Evolutionary conservation across 2,797 vertebrate genomes (phyloP), one percentile per base, ranked within the genome.

Genomic region (Ctenosaura bakeri): DNA sequence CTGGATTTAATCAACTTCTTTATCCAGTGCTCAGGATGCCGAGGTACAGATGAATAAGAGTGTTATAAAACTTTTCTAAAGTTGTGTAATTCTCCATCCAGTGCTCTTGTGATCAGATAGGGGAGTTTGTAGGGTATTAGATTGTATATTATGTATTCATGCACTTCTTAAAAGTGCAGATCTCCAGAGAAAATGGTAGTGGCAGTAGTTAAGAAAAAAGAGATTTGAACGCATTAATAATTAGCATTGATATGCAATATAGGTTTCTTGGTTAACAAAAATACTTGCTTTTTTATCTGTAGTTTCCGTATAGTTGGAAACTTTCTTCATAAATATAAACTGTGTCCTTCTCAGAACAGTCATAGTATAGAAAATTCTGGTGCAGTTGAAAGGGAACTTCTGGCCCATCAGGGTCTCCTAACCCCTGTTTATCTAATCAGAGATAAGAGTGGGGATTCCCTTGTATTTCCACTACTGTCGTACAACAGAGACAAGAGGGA

Each of bases 1-100:
- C 97, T 99, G 96, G 99, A 99, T 97, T 98, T 99, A 95, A 99
- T 99, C 96, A 99, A 99, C 97, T 99, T 99, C 97, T 99, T 99
- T 97, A 99, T 99, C 97, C 99, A 99, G 97, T 99, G 99, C 97
- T 99, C 99, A 79, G 99, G 99, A 89, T 99, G 99, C 97, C 99
- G 99, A 99, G 99, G 99, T 99, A 97, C 94, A 96, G 92, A 97
- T 94, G 4, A 24, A 93, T 94, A 90, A 92, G 69, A 94, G 64
- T 96, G 90, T 96, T 96, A 50, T 92, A 87, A 78, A 86, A 16
- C 26, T 89, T 24, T 12, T 85, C 83, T 35, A n/a, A 52, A 56
- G 77, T 66, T 76, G 18, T 82, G 59, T 87, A 93, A 81, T 93
- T 66, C 92, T 88, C 86, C 88, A 62, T 74, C 38, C 29, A n/a